These are phyloP conservation scores for Lagria hirta DNA, from an alignment of 2,888 invertebrate species.

Conservation along the genomic window DNA sequence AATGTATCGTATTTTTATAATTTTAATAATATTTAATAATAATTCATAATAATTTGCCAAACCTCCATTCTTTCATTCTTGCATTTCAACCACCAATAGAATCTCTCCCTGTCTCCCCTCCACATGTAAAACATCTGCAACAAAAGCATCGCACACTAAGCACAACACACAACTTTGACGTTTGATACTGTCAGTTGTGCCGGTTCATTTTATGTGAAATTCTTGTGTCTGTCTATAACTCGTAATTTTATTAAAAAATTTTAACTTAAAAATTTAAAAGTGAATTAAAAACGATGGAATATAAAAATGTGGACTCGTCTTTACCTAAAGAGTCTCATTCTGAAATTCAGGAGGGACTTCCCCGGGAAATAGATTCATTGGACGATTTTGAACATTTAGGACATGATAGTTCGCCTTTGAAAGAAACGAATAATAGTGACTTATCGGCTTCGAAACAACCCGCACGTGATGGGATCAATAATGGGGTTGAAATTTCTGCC, in stretches of 20 bases:
- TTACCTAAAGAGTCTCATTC: conserved; percentile 20
- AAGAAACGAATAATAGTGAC: conserved; percentile 50
- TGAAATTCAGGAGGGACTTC: conserved; percentile 20
- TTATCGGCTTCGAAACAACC: conserved; percentile 25
- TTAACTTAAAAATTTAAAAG: conserved; percentile 7
- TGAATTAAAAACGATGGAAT: conserved; percentile 13
- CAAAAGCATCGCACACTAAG: conserved; percentile 27
- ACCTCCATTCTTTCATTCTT: too few species aligned
- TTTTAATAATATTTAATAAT: too few species aligned
- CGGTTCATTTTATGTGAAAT: conserved; percentile 30
- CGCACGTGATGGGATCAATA: conserved; percentile 50
- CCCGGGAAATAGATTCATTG: conserved; percentile 67
- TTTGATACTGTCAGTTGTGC: conserved; percentile 37
- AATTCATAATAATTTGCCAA: too few species aligned
- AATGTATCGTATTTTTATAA: too few species aligned
- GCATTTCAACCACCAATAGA: conserved; percentile 24
- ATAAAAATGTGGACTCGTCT: conserved; percentile 25
- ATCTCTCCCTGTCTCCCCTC: conserved; percentile 17
- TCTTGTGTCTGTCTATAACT: conserved; percentile 13
- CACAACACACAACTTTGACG: conserved; percentile 28
- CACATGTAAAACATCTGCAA: conserved; percentile 28
- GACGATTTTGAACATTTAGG: conserved; percentile 76
- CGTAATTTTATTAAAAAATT: conserved; percentile 4
- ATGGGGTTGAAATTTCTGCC: conserved; percentile 50
- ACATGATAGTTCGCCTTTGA: conserved; percentile 58